Conservation (phyloP, 1,140 invertebrate genomes). For the Drosophila tristis region DNA sequence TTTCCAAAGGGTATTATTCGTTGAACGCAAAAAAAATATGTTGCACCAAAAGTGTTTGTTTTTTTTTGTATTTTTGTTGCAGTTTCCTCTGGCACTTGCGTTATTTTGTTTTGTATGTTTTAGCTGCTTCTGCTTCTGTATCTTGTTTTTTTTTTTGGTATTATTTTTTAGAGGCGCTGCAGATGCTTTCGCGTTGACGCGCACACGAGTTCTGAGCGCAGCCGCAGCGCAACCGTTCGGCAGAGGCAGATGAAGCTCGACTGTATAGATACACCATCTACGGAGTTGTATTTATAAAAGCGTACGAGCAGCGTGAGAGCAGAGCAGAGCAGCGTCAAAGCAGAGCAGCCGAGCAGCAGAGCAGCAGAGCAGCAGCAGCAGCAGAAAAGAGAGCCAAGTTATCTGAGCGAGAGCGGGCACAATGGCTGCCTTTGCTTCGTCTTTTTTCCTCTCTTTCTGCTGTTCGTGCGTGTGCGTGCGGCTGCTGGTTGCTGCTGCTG, state of each 20-base stretch:
- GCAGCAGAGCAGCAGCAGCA: slow-evolving; percentile 24
- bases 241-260: slow-evolving; percentile 68
- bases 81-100: neutral
- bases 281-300: slow-evolving; percentile 82
- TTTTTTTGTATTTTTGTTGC: slow-evolving; percentile 13
- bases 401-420: slow-evolving; percentile 26
- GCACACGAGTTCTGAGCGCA: slow-evolving; percentile 75
- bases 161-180: slow-evolving; percentile 48
- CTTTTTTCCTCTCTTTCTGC: neutral
- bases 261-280: slow-evolving; percentile 64
- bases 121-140: slow-evolving; percentile 1
- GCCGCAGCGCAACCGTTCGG: slow-evolving; percentile 69
- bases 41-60: slow-evolving; percentile 30
- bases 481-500: slow-evolving; percentile 20
- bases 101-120: neutral
- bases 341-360: slow-evolving; percentile 26
- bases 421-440: slow-evolving; percentile 38
- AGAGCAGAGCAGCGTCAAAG: slow-evolving; percentile 11
- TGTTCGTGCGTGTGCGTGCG: slow-evolving; percentile 30
- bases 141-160: slow-evolving; percentile 2
- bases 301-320: slow-evolving; percentile 29
- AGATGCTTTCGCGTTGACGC: slow-evolving; percentile 75
- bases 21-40: slow-evolving; percentile 49
- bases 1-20: too few species aligned
- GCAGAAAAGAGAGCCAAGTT: slow-evolving; percentile 16